Conservation (phyloP, 2,113 vertebrate genomes). For the Silurus asotus region DNA sequence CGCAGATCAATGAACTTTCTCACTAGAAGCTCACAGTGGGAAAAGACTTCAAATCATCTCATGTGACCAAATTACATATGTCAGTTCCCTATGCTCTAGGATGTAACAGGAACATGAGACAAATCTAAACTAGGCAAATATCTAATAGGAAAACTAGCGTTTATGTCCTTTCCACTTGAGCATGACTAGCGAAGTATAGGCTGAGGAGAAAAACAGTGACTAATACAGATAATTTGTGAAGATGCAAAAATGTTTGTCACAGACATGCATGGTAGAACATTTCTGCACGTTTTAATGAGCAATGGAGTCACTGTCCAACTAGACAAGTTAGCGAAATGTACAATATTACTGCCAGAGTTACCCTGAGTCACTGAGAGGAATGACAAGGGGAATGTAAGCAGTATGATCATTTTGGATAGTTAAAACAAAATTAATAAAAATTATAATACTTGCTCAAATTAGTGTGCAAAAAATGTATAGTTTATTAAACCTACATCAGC, state of each 20-base stretch:
- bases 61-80: slow-evolving; percentile 5
- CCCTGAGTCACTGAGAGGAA: not conserved
- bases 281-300: not conserved
- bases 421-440: not conserved
- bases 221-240: not conserved
- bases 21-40: not conserved
- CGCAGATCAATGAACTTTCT: slow-evolving; percentile 13
- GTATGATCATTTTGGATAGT: not conserved
- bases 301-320: not conserved
- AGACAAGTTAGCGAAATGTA: not conserved
- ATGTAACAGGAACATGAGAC: slow-evolving; percentile 1
- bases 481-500: not conserved
- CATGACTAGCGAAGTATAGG: not conserved
- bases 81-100: not conserved
- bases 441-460: not conserved
- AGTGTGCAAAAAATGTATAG: not conserved
- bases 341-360: not conserved
- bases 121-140: not conserved
- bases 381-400: not conserved
- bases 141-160: not conserved
- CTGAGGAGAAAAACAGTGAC: not conserved
- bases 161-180: not conserved
- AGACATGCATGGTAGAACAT: not conserved
- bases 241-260: not conserved
- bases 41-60: not conserved